Conservation (phyloP, 2,113 vertebrate species). For the Sclerurus mexicanus region DNA sequence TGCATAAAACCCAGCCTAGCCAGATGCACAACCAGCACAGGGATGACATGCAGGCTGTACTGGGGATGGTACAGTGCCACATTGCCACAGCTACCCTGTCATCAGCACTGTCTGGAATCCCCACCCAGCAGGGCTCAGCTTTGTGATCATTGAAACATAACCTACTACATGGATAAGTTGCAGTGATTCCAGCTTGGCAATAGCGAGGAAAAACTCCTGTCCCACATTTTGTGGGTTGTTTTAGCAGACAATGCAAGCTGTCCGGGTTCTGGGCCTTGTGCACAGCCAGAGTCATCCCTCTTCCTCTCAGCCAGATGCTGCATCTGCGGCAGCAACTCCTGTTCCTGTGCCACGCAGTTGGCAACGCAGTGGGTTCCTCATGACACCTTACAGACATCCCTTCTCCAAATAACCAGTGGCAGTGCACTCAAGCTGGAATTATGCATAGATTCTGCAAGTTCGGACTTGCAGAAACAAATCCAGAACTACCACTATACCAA, state of each 20-base stretch:
- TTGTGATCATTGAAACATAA: background rate
- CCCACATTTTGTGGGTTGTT: background rate
- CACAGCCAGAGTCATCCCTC: background rate
- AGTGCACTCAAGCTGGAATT: background rate
- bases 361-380: background rate
- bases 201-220: background rate
- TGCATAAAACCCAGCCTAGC: background rate
- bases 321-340: background rate
- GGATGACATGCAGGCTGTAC: background rate
- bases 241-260: background rate
- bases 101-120: background rate
- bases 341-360: background rate
- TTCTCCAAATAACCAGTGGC: background rate
- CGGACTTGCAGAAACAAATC: background rate
- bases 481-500: background rate
- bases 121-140: background rate
- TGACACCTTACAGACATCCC: background rate
- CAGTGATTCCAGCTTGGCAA: background rate
- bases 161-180: background rate
- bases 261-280: background rate
- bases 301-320: background rate
- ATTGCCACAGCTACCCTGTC: background rate
- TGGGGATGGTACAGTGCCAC: background rate
- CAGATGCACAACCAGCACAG: background rate
- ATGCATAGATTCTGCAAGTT: background rate